Percentiles rank a stretch among this genome's conserved stretches.
These are phyloP conservation scores for Caenorhabditis panamensis DNA, from an alignment of 2,888 invertebrate genomes.

Conservation along the genomic window DNA sequence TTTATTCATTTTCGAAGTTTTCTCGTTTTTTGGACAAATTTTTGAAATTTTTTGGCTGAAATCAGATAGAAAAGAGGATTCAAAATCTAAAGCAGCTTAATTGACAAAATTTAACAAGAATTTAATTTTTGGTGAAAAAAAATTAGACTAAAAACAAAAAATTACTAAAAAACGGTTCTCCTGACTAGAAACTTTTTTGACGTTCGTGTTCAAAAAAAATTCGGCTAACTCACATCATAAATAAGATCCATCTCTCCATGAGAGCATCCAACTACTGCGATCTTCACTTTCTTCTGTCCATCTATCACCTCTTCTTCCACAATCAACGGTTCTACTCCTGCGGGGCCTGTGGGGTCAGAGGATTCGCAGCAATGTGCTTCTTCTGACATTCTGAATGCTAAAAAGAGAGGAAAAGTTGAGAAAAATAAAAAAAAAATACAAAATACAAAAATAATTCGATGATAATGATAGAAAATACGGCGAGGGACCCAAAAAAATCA, in stretches of 20 bases:
- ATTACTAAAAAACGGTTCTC: too few relatives aligned
- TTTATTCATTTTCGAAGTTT: too few relatives aligned
- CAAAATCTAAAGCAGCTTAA: background rate
- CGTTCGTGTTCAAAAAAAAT: background rate
- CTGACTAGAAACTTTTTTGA: too few relatives aligned
- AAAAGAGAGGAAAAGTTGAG: background rate
- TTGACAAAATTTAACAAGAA: too few relatives aligned
- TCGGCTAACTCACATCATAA: conserved; percentile 85
- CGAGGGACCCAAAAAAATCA: too few relatives aligned
- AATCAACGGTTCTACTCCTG: conserved; percentile 2
- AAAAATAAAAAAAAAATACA: background rate
- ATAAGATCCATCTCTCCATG: conserved; percentile 98
- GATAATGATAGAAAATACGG: background rate
- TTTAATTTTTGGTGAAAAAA: too few relatives aligned
- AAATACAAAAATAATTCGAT: conserved; percentile 14
- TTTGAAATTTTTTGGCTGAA: background rate
- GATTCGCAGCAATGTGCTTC: conserved; percentile 9
- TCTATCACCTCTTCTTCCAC: conserved; percentile 7
- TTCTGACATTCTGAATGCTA: conserved; percentile 22
- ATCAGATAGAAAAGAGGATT: too few relatives aligned
- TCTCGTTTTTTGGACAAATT: too few relatives aligned
- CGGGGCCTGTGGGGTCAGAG: background rate
- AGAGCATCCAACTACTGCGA: conserved; percentile 88
- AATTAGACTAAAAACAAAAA: too few relatives aligned
- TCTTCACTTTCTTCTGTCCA: conserved; percentile 42